These are phyloP conservation scores for Sarcophilus harrisii DNA, from an alignment of 2,797 vertebrate genomes.

Conservation along the genomic window DNA sequence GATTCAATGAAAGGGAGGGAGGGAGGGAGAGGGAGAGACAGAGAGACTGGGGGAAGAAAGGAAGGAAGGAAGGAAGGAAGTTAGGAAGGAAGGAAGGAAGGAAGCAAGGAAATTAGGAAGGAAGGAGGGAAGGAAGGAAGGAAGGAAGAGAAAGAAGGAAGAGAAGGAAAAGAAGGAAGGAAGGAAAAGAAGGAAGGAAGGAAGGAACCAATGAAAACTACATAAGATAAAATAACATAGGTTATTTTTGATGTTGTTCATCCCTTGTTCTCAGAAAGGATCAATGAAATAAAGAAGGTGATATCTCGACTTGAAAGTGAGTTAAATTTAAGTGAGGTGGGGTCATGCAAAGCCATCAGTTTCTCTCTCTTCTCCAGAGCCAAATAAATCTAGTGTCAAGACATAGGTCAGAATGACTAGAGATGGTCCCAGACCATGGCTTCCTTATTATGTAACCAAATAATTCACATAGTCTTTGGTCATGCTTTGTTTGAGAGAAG, in stretches of 20 bases:
- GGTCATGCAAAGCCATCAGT: neutral
- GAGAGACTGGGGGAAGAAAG: too few relatives aligned
- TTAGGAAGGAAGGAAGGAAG: too few relatives aligned
- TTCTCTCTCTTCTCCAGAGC: neutral
- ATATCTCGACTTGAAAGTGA: neutral
- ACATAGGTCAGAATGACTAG: neutral
- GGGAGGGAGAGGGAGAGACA: too few relatives aligned
- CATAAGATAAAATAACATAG: neutral
- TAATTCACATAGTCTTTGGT: neutral
- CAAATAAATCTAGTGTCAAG: neutral
- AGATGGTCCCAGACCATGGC: neutral
- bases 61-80: too few relatives aligned
- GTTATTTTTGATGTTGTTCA: neutral
- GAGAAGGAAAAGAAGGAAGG: too few relatives aligned
- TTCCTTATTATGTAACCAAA: conserved; percentile 26
- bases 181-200: too few relatives aligned
- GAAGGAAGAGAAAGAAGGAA: too few relatives aligned
- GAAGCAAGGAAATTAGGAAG: too few relatives aligned
- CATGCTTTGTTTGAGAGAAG: neutral
- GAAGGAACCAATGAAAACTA: neutral
- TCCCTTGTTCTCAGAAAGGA: neutral
- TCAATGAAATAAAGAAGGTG: neutral
- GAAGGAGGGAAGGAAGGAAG: too few relatives aligned
- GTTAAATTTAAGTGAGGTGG: neutral
- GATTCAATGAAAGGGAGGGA: neutral